Evolutionary conservation across 2,888 invertebrate species (phyloP).

Genomic region (Pocota personata): DNA sequence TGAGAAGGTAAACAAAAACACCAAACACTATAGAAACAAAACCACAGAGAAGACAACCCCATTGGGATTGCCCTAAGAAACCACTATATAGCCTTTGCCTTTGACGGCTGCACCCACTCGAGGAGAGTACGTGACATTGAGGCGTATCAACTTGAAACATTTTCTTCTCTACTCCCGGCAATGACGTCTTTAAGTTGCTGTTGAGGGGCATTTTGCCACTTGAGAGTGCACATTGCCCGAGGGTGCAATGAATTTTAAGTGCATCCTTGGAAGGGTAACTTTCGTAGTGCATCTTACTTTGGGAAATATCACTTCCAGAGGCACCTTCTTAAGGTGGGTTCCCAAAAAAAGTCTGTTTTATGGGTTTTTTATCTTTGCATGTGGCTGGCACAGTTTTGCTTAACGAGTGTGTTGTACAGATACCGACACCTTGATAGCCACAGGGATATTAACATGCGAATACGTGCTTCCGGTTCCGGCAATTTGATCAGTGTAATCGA

Average conservation of each 20-base stretch:
- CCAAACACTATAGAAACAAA: neutral
- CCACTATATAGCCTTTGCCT: neutral
- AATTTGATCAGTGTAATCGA: constrained; percentile 46
- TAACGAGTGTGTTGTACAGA: constrained; percentile 1
- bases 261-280: constrained; percentile 14
- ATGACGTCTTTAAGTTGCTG: neutral
- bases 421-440: constrained; percentile 2
- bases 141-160: neutral
- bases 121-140: constrained; percentile 35
- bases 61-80: constrained; percentile 4
- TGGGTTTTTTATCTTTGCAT: neutral
- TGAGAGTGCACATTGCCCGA: constrained; percentile 33
- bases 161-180: neutral
- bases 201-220: constrained; percentile 17
- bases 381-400: neutral
- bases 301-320: constrained; percentile 5
- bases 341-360: neutral
- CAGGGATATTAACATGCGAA: constrained; percentile 5
- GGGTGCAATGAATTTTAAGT: constrained; percentile 37
- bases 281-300: neutral
- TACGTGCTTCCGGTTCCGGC: constrained; percentile 31
- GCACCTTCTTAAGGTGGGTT: constrained; percentile 12
- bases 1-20: constrained; percentile 32
- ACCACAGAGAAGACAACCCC: constrained; percentile 23
- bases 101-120: neutral